Evolutionary conservation across 2,113 vertebrate genomes (phyloP).

Genomic region (Sinocyclocheilus anophthalmus): DNA sequence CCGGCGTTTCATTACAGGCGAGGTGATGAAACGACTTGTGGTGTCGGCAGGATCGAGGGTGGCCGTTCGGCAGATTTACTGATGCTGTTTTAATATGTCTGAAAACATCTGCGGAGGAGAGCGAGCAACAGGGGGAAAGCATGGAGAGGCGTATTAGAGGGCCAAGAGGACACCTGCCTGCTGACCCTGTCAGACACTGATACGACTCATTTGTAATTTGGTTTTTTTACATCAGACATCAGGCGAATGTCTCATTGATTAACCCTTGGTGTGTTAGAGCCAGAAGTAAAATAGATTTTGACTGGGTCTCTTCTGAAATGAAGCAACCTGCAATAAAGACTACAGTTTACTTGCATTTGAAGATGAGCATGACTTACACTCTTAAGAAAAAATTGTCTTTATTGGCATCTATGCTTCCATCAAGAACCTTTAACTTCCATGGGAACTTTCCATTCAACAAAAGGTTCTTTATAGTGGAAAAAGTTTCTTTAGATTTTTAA

Average conservation of each 20-base stretch:
- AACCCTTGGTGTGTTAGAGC: not conserved
- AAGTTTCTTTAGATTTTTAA: not conserved
- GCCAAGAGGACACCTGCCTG: not conserved
- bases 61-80: conserved; percentile 47
- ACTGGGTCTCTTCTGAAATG: not conserved
- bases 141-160: not conserved
- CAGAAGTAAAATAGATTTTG: not conserved
- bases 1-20: conserved; percentile 59
- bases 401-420: not conserved
- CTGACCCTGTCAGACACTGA: conserved; percentile 5
- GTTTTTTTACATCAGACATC: not conserved
- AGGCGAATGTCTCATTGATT: not conserved
- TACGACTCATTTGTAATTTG: conserved; percentile 2
- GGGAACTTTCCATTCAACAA: not conserved
- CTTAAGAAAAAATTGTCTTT: not conserved
- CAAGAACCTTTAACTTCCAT: not conserved
- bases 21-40: conserved; percentile 52
- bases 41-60: conserved; percentile 26
- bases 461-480: not conserved
- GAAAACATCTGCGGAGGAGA: conserved; percentile 51
- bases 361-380: not conserved
- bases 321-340: not conserved
- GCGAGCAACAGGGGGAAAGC: not conserved
- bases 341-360: not conserved
- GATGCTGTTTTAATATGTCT: conserved; percentile 61